Evolutionary conservation across 1,140 invertebrate species (phyloP).

Genomic region (Drosophila navojoa): DNA sequence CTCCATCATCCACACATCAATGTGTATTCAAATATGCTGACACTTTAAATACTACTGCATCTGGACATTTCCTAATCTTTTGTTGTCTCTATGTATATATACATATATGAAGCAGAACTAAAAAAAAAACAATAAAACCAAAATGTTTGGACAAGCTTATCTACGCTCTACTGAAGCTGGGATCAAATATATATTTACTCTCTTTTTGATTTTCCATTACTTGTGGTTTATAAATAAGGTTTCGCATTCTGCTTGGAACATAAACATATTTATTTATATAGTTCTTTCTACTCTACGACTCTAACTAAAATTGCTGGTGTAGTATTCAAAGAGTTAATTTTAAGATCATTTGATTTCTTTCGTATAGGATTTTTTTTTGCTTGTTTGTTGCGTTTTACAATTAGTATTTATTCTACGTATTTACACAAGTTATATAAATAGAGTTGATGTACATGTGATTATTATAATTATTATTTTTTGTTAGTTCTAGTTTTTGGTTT

Average conservation of each 20-base stretch:
- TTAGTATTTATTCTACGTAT: conserved; percentile 56
- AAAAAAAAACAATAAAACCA: no score
- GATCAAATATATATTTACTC: no score
- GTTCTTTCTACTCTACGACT: neutral
- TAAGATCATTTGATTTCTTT: neutral
- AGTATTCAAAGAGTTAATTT: conserved; percentile 1
- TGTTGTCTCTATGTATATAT: no score
- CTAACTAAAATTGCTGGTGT: conserved; percentile 12
- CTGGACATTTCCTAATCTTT: no score
- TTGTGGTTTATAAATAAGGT: neutral
- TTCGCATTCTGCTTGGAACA: neutral
- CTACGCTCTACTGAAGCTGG: no score
- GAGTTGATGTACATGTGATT: conserved; percentile 21
- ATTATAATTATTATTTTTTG: conserved; percentile 24
- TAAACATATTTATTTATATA: conserved; percentile 1
- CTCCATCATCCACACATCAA: no score
- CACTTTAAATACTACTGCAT: no score
- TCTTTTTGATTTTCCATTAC: no score
- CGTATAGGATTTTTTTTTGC: conserved; percentile 14
- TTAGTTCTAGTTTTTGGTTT: conserved; percentile 55
- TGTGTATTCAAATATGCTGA: no score
- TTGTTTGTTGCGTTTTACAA: conserved; percentile 41
- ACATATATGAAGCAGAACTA: no score
- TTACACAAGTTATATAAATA: conserved; percentile 67
- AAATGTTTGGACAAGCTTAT: no score